Conservation (phyloP, 2,113 vertebrate genomes). For the Syngnathoides biaculeatus region DNA sequence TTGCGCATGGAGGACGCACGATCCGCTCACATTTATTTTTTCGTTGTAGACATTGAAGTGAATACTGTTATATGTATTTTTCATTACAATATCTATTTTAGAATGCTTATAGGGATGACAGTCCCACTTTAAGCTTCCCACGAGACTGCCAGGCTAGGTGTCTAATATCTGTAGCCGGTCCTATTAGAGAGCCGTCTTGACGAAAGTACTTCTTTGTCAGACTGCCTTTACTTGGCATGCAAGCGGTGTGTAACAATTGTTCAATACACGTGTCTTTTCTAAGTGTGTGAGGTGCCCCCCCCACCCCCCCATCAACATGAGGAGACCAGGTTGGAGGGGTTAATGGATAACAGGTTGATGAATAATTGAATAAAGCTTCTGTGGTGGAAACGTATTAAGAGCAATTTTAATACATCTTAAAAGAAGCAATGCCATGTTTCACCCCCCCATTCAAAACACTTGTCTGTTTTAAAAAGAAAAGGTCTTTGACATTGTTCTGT, state of each 20-base stretch:
- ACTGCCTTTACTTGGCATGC: neutral
- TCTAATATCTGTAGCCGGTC: conserved; percentile 4
- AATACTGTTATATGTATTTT: too few species aligned
- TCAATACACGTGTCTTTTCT: conserved; percentile 9
- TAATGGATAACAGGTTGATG: conserved; percentile 56
- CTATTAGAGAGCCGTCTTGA: conserved; percentile 22
- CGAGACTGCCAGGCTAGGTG: conserved; percentile 3
- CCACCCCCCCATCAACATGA: conserved; percentile 36
- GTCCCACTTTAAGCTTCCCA: conserved; percentile 41
- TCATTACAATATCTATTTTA: too few species aligned
- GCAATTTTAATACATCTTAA: too few species aligned
- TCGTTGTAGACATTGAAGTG: too few species aligned
- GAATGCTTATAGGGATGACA: too few species aligned
- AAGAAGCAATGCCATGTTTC: too few species aligned
- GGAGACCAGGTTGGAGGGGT: conserved; percentile 47
- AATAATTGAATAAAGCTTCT: conserved; percentile 70
- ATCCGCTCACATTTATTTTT: too few species aligned
- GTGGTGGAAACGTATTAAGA: conserved; percentile 10
- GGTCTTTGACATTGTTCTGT: too few species aligned
- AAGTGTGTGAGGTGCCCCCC: neutral
- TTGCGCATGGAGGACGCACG: too few species aligned
- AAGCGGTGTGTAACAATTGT: neutral
- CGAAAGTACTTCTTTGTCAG: neutral
- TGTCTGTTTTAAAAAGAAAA: too few species aligned
- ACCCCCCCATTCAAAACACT: too few species aligned